These are phyloP conservation scores for Oostethus manadensis DNA, from an alignment of 2,113 vertebrate species.

Conservation along the genomic window DNA sequence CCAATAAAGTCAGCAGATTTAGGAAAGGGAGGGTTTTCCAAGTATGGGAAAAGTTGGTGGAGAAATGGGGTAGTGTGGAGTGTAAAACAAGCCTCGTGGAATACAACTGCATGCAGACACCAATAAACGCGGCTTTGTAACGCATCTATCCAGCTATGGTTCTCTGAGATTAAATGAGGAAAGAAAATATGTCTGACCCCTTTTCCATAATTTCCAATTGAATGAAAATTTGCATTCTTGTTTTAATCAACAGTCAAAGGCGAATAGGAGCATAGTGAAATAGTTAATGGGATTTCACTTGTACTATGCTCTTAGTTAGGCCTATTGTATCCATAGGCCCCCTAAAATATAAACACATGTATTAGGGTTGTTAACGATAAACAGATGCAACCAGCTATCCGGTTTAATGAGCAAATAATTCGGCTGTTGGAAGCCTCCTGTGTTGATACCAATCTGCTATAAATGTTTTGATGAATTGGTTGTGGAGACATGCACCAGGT, in stretches of 20 bases:
- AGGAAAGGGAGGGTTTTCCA: constrained; percentile 6
- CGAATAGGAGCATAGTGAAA: not conserved
- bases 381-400: too few relatives aligned
- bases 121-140: constrained; percentile 4
- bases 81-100: not conserved
- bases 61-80: not conserved
- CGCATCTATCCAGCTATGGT: constrained; percentile 21
- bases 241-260: constrained; percentile 13
- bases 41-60: not conserved
- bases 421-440: too few relatives aligned
- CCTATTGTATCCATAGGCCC: too few relatives aligned
- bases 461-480: too few relatives aligned
- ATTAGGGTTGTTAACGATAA: too few relatives aligned
- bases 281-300: too few relatives aligned
- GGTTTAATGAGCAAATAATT: too few relatives aligned
- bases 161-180: constrained; percentile 1
- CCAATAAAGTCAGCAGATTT: constrained; percentile 5
- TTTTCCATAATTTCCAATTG: not conserved
- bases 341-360: too few relatives aligned
- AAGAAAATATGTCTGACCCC: constrained; percentile 9
- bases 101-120: not conserved
- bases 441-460: too few relatives aligned
- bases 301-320: too few relatives aligned
- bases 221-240: constrained; percentile 1
- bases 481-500: too few relatives aligned